Base-by-base conservation (phyloP, 2,113 vertebrate species). In the Pygathrix nemaeus region DNA sequence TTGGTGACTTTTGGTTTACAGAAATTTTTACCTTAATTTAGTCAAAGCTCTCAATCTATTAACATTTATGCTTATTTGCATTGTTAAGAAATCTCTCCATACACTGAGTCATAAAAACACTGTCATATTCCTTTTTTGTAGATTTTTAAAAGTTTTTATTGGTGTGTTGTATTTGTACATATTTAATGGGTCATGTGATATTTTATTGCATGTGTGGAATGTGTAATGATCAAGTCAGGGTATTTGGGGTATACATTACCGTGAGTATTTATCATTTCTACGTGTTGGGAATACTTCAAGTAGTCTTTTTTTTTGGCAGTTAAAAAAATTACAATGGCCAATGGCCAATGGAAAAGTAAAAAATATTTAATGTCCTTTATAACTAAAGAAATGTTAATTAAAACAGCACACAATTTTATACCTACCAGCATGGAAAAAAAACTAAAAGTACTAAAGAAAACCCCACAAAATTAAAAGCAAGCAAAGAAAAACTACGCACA, bases 71-170 rank as follows among this genome's bases (percentile, higher is more conserved):
- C 2, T 90, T 88, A 57, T 78, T 88, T 84, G 32, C 61, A n/a
- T 90, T 75, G 43, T 75, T 82, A 73, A 92, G 57, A 68, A 73
- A 66, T 57, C 50, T 14, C 93, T 91, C 55, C 50, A 88, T 13
- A 72, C 9, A 59, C 43, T n/a, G 25, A 88, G 45, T 94, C 83
- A n/a, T 43, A 87, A 94, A 93, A 93, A 81, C 70, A 57, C 76
- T 84, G 59, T 80, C 59, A 18, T n/a, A 50, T 45, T 76, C 6
- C 7, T 16, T 76, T 76, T 27, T 32, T 64, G 27, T 32, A 14
- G 61, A 76, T 76, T 30, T 43, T 76, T 17, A 0, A 76, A 45
- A 45, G 16, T 76, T 43, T 43, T 45, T 76, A 45, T 45, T 76
- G 12, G 27, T 16, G 30, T 76, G 8, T 45, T 45, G 27, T 76